Base-by-base conservation (phyloP, 2,888 invertebrate species). In the Isoperla grammatica region DNA sequence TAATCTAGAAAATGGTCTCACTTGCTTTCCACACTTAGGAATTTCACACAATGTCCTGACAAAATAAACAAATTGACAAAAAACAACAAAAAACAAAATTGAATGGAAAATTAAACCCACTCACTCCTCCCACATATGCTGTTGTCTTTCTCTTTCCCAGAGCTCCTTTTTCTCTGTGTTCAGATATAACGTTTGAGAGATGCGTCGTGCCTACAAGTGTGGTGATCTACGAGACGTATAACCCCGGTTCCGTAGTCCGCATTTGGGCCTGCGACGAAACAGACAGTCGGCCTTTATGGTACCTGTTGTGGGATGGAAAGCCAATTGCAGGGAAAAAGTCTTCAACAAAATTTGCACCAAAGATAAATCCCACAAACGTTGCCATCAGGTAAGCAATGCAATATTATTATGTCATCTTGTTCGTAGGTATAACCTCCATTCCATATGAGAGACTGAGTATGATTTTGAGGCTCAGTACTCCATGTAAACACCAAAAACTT, bases 161-260 rank as follows among this genome's bases (percentile, higher is more conserved):
- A 42, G 42, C 11, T n/a, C 12, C 42, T 42, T 12, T 45, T 57
- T 35, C 59, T 56, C 45, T 64, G 60, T 53, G 68, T 69, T 65
- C 65, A 85, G 86, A 85, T 77, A 78, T 83, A 68, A 82, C 79
- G 67, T 89, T 85, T 74, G 81, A 84, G 69, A 77, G 76, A 64
- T 77, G 81, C 53, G 87, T 89, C 2, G 82, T 82, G 69, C 88
- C 88, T 5, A 73, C 82, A 50, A 79, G 83, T 67, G 81, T 93
- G 58, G 83, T 83, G 1, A 80, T 93, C 62, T 93, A 87, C 72
- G 92, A 93, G 76, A 90, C 90, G 0, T 92, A 87, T 69, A 90
- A 91, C 73, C 91, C 92, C 0, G 92, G 92, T 20, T 88, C 89
- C 2, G 79, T 92, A 37, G 84, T 91, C 15, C 80, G 88, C 63